Evolutionary conservation across 2,113 vertebrate genomes (phyloP).

Genomic region (zebrafish (Danio rerio)): GRCz12tu NC_133190.1:16672001-16672500

Average conservation of each 20-base stretch:
- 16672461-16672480: conserved; percentile 18
- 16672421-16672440: background rate
- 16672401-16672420: too few relatives aligned
- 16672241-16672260: conserved; percentile 34
- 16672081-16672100: conserved; percentile 2
- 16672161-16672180: conserved; percentile 16
- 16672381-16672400: background rate
- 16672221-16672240: conserved; percentile 6
- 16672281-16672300: conserved; percentile 32
- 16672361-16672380: background rate
- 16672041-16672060: conserved; percentile 18
- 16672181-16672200: conserved; percentile 4
- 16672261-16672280: conserved; percentile 1
- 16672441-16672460: background rate
- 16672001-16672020: too few relatives aligned
- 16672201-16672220: background rate
- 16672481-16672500: background rate
- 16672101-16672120: background rate
- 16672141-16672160: background rate
- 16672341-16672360: background rate
- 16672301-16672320: conserved; percentile 14
- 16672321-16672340: background rate
- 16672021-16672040: too few relatives aligned
- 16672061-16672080: background rate
- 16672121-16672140: background rate